Percentiles rank a stretch among this genome's conserved stretches.
These are phyloP conservation scores for Mormyrus proboscirostris DNA, from an alignment of 2,797 vertebrate species.

Conservation along the genomic window DNA sequence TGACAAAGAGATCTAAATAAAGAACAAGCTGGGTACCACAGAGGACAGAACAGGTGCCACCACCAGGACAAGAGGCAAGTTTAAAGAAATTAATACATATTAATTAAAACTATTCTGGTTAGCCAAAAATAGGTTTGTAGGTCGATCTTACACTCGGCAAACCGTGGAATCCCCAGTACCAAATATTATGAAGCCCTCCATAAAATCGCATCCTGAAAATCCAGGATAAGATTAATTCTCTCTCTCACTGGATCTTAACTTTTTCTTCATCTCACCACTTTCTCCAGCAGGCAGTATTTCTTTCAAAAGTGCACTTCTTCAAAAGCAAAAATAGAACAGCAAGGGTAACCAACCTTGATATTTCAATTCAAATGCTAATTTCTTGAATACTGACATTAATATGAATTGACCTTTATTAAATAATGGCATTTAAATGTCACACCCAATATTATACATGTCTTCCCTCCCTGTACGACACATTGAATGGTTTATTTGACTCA, in stretches of 20 bases:
- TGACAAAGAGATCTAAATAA: constrained; percentile 19
- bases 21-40: neutral
- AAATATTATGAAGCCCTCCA: neutral
- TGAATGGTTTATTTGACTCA: neutral
- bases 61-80: neutral
- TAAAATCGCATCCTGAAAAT: neutral
- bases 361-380: neutral
- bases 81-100: neutral
- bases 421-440: neutral
- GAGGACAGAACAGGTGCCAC: neutral
- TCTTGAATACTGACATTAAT: neutral
- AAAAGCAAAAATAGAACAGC: neutral
- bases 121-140: neutral
- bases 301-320: neutral
- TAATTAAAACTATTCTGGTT: neutral
- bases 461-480: neutral
- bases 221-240: neutral
- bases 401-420: neutral
- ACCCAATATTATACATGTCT: neutral
- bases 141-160: neutral
- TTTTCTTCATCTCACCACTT: neutral
- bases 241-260: neutral
- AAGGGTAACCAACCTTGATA: neutral
- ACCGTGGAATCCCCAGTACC: neutral
- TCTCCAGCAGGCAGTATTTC: neutral